Evolutionary conservation across 2,888 invertebrate species (phyloP).

Genomic region (Lasioglossum calceatum): DNA sequence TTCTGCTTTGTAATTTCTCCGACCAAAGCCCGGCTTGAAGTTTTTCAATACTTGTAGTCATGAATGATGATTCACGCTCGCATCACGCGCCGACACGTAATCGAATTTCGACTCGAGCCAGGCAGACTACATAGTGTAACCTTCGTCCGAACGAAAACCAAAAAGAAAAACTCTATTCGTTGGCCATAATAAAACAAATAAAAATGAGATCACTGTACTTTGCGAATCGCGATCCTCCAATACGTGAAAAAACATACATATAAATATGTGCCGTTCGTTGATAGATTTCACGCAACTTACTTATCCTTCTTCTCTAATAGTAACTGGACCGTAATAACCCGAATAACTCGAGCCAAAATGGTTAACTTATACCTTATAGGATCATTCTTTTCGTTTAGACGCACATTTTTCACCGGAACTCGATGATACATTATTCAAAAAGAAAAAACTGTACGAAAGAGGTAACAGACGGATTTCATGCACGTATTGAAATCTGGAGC

Average conservation of each 20-base stretch:
- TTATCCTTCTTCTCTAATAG: constrained; percentile 38
- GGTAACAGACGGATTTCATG: constrained; percentile 32
- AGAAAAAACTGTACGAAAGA: constrained; percentile 27
- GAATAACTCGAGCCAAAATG: constrained; percentile 31
- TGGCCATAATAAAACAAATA: constrained; percentile 58
- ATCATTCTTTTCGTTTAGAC: constrained; percentile 55
- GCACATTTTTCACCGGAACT: constrained; percentile 47
- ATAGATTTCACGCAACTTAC: constrained; percentile 47
- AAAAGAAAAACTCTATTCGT: constrained; percentile 32
- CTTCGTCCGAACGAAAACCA: constrained; percentile 7
- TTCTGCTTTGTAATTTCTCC: not conserved
- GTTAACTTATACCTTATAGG: constrained; percentile 53
- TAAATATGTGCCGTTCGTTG: constrained; percentile 56
- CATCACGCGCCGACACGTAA: constrained; percentile 18
- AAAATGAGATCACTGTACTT: constrained; percentile 75
- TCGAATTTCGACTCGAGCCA: constrained; percentile 11
- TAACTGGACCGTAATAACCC: constrained; percentile 50
- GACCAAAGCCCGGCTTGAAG: not conserved
- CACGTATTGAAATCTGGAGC: constrained; percentile 2
- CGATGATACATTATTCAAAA: constrained; percentile 43
- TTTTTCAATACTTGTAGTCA: constrained; percentile 15
- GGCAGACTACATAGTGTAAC: not conserved
- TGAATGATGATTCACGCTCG: not conserved
- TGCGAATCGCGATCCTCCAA: constrained; percentile 41
- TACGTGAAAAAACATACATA: constrained; percentile 31